These are phyloP conservation scores for Folsomia candida DNA, from an alignment of 2,888 invertebrate species.

Conservation along the genomic window DNA sequence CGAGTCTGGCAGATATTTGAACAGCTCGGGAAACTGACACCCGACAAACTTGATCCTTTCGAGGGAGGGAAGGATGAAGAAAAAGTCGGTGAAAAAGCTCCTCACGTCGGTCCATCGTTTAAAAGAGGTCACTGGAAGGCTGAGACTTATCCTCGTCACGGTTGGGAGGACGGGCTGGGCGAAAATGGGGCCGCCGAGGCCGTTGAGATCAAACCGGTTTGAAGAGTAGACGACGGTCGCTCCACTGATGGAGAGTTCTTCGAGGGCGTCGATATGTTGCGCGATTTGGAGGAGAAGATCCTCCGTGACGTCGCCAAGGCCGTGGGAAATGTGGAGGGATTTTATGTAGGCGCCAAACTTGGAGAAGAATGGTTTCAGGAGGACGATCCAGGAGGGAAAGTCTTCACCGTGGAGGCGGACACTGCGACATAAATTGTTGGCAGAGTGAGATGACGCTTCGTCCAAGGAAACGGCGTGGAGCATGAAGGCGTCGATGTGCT, in stretches of 20 bases:
- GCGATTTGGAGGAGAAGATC: background rate
- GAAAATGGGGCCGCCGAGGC: background rate
- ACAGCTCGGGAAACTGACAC: background rate
- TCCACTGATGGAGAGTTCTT: slow-evolving; percentile 1
- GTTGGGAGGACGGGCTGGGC: background rate
- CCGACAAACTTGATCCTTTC: slow-evolving; percentile 11
- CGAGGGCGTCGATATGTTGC: slow-evolving; percentile 3
- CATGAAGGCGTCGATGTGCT: slow-evolving; percentile 12
- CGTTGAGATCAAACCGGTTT: background rate
- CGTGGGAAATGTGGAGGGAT: slow-evolving; percentile 16
- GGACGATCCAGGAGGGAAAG: slow-evolving; percentile 3
- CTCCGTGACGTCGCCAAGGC: slow-evolving; percentile 3
- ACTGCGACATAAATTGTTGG: background rate
- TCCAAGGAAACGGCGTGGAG: background rate
- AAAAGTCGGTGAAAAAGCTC: background rate
- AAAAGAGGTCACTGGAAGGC: background rate
- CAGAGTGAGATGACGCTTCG: background rate
- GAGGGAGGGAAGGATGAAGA: slow-evolving; percentile 4
- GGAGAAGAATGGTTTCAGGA: slow-evolving; percentile 6
- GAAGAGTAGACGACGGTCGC: background rate
- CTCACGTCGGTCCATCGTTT: background rate
- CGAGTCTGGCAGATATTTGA: background rate
- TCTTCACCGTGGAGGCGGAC: slow-evolving; percentile 11
- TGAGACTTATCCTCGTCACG: slow-evolving; percentile 10
- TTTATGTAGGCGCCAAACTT: background rate